Conservation (phyloP, 2,797 vertebrate genomes). For the Loriculus beryllinus region DNA sequence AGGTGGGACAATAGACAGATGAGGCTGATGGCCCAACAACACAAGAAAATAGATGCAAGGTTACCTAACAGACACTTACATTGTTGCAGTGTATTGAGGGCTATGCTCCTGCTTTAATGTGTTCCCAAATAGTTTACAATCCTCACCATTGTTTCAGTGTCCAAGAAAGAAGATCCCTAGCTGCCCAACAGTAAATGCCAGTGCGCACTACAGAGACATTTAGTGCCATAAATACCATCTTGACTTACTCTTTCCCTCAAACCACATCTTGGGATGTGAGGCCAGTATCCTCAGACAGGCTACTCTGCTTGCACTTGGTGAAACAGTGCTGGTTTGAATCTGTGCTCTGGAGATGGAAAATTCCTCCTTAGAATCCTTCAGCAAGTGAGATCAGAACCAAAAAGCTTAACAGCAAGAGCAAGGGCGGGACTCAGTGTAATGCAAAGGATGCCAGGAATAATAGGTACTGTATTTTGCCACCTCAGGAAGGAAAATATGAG, state of each 20-base stretch:
- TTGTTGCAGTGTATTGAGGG: not conserved
- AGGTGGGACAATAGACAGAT: not conserved
- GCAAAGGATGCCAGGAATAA: conserved; percentile 4
- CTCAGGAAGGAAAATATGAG: not conserved
- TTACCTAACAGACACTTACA: not conserved
- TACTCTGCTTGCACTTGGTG: not conserved
- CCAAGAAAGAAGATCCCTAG: not conserved
- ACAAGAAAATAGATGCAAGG: not conserved
- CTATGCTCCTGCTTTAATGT: not conserved
- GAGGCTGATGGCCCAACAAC: not conserved
- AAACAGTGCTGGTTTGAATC: not conserved
- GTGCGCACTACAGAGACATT: not conserved
- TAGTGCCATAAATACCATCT: not conserved
- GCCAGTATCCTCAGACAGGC: not conserved
- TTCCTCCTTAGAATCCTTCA: not conserved
- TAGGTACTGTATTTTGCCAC: not conserved
- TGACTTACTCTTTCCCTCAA: not conserved
- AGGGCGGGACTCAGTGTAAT: not conserved
- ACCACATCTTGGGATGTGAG: not conserved
- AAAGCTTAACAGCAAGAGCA: not conserved
- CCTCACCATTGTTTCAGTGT: not conserved
- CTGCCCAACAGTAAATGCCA: not conserved
- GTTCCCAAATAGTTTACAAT: not conserved
- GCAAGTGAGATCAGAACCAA: not conserved
- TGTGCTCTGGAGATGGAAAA: not conserved